Evolutionary conservation across 1,140 invertebrate genomes (phyloP), one percentile per base, ranked within the genome.

Genomic region (Anastatus disparis): DNA sequence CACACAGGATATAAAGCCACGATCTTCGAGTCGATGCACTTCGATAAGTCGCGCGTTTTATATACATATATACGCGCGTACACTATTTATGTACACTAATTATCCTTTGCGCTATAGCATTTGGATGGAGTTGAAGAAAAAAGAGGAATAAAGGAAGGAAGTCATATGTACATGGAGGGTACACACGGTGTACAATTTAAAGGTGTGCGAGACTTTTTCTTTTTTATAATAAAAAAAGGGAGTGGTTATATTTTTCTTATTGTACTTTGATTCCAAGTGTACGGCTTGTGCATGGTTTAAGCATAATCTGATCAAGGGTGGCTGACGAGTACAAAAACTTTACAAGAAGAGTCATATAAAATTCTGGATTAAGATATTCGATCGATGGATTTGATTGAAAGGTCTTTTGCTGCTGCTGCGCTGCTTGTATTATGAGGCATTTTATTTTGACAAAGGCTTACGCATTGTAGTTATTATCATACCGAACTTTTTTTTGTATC

Each of bases 1-100:
- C 40, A 20, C 38, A 31, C 56, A 75, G 77, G 77, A 77, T 74
- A 74, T n/a, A n/a, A n/a, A n/a, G n/a, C 68, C 70, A 64, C 70
- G 68, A 64, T 73, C 71, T 27, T 61, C 53, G 52, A 62, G 59
- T 68, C 76, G 80, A 82, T 81, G 79, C 78, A 81, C 79, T 77
- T 66, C 67, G 79, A 81, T 81, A 80, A 80, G 56, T 71, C 65
- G n/a, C n/a, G n/a, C n/a, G n/a, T n/a, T n/a, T n/a, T n/a, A n/a
- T n/a, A n/a, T n/a, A n/a, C n/a, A n/a, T n/a, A n/a, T n/a, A n/a
- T n/a, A 61, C 26, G 74, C 74, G 73, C 67, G 71, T 52, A 52
- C 12, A 74, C 74, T n/a, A n/a, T n/a, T n/a, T n/a, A n/a, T n/a
- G n/a, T n/a, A n/a, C n/a, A 73, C 76, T 82, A 82, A 82, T 82